A percentile compares a stretch with the other conserved stretches of the same genome.
Conservation (phyloP, 1,140 invertebrate genomes). For the Wiebesia pumilae region DNA sequence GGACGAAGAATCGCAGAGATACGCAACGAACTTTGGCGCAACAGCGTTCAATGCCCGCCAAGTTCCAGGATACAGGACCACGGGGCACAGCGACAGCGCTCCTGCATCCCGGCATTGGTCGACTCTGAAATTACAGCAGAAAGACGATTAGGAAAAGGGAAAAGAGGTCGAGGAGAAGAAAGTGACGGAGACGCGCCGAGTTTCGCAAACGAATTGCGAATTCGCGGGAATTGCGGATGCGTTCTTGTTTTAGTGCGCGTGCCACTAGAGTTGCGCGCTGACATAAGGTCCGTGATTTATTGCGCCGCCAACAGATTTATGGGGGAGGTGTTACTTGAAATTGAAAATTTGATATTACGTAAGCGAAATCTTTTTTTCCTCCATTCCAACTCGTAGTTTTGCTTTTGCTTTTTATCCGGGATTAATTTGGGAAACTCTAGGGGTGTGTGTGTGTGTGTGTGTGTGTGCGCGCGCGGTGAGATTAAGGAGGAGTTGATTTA, state of each 20-base stretch:
- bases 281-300: conserved; percentile 34
- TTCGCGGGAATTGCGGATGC: neutral
- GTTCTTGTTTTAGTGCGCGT: neutral
- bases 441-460: neutral
- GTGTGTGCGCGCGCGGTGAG: neutral
- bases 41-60: neutral
- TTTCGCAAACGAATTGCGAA: conserved; percentile 6
- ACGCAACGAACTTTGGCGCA: neutral
- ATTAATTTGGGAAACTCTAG: neutral
- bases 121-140: neutral
- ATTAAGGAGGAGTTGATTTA: conserved; percentile 12
- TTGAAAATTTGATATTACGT: conserved; percentile 29
- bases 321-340: neutral
- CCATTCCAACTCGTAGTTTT: neutral
- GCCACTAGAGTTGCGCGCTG: neutral
- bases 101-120: neutral
- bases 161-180: neutral
- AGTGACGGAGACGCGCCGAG: neutral
- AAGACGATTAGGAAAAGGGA: neutral
- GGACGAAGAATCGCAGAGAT: neutral
- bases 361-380: neutral
- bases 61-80: neutral
- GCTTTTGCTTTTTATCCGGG: neutral
- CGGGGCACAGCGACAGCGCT: neutral
- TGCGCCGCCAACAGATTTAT: conserved; percentile 9